Base-by-base conservation (phyloP, 2,113 vertebrate species). In the Poecilia latipinna region DNA sequence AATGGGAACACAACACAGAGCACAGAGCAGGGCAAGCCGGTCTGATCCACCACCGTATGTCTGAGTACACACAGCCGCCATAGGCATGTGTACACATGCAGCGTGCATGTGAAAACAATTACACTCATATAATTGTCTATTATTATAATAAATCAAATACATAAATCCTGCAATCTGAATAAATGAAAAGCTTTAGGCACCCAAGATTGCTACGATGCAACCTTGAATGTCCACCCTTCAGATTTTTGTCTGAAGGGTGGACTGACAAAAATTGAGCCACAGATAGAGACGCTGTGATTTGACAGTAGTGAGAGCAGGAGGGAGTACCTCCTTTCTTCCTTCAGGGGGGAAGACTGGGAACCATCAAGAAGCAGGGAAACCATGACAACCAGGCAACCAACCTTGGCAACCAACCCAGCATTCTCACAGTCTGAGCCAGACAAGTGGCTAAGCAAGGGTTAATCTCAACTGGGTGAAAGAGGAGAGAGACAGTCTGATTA, bases 341-440 rank as follows among this genome's bases (percentile, higher is more conserved):
- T 88, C 79, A 78, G 57, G 35, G 85, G 76, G 76, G 84, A 85
- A 90, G 91, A 93, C 90, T 80, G 90, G 88, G 78, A 92, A 94
- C 88, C 85, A 86, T 87, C 83, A 82, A 92, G 86, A 78, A 84
- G 81, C 83, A 84, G 70, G 80, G 90, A 93, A 93, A 94, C 93
- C 91, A 93, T 93, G 93, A 93, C 93, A 93, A 93, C 92, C 90
- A 91, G 86, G 89, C 90, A 90, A 90, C 88, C 87, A 89, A 83
- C 84, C 80, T 89, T 91, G 88, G 91, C 89, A 92, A 89, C 89
- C 83, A 84, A 89, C 70, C 72, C 77, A 35, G 86, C 78, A 15
- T 90, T 92, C 88, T 84, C 85, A 90, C 86, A 84, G 83, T 84
- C 82, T 79, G 73, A 88, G 90, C 72, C 89, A 91, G 89, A 83